Base-by-base conservation (phyloP, 2,113 vertebrate genomes). In the Catharus bicknelli region DNA sequence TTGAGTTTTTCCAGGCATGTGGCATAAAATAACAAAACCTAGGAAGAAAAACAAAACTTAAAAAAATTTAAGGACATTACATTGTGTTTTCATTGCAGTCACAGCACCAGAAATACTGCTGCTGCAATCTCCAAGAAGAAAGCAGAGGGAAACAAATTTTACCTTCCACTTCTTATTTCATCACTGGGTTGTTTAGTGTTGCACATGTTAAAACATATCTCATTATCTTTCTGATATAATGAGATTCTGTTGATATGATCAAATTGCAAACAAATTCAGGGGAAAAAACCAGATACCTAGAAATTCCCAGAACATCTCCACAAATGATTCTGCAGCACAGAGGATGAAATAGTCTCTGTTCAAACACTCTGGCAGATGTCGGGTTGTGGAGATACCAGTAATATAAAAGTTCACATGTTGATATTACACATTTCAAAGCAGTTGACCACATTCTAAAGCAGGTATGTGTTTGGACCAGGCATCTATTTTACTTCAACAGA, bases 311-410 rank as follows among this genome's bases (percentile, higher is more conserved):
- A 63, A 62, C n/a, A 74, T 5, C 34, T 77, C 54, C 55, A 55
- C 22, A 43, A 32, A 55, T 47, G 1, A 68, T 87, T 84, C 34
- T 13, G 9, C 2, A 10, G 16, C 36, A 62, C 6, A 34, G 30
- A 86, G 34, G 20, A 66, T 79, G 70, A 92, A 73, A 25, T 47
- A 38, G 5, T 54, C n/a, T 58, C 16, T 22, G 3, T 70, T 80
- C 40, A 68, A 50, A 51, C 5, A 29, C 66, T 86, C 45, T 78
- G n/a, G 13, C 25, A 80, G 43, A 50, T 5, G 7, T 26, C 29
- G 15, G 6, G 8, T 16, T 0, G 0, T 58, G 29, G n/a, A 59
- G 13, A 57, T 48, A 53, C 8, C 14, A 22, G 21, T 29, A 40
- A 67, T 20, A 48, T 29, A 70, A 83, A 66, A 7, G 9, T 70